Evolutionary conservation across 64 coral and sea anemone species (phyloP).

Genomic region (Dendrophyllia cribrosa): DNA sequence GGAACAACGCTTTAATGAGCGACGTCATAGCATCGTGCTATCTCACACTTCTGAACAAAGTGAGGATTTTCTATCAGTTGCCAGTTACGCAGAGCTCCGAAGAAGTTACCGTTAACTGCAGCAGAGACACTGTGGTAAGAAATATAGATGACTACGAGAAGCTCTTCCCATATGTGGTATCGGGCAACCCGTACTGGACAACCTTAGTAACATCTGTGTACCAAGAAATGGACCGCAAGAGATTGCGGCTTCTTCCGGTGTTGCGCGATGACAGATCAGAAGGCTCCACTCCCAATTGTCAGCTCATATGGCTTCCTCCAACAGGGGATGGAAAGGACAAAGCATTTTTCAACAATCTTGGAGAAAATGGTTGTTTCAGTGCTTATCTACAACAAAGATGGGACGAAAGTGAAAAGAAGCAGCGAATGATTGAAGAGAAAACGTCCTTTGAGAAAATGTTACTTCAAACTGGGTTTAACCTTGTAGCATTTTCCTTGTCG

Average conservation of each 20-base stretch:
- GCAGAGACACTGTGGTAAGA: neutral
- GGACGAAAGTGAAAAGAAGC: neutral
- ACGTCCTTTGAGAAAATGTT: neutral
- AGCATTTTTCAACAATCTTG: constrained; percentile 50
- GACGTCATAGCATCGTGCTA: constrained; percentile 77
- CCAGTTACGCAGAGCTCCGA: neutral
- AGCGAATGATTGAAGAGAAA: neutral
- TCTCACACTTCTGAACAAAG: constrained; percentile 43
- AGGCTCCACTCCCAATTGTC: constrained; percentile 30
- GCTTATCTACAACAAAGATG: too few relatives aligned
- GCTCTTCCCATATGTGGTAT: constrained; percentile 29
- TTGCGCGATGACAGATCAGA: neutral
- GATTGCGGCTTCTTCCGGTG: constrained; percentile 45
- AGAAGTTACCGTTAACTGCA: constrained; percentile 6
- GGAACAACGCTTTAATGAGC: constrained; percentile 58
- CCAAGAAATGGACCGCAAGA: constrained; percentile 15
- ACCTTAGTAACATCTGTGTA: constrained; percentile 58
- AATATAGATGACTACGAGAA: constrained; percentile 29
- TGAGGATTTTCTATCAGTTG: constrained; percentile 1
- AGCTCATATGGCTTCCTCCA: constrained; percentile 53
- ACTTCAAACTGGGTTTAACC: constrained; percentile 34
- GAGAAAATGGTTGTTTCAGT: neutral
- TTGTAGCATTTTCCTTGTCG: neutral
- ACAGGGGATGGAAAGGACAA: neutral
- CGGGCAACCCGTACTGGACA: constrained; percentile 37